Evolutionary conservation across 1,140 invertebrate genomes (phyloP).

Genomic region (Portunus trituberculatus): DNA sequence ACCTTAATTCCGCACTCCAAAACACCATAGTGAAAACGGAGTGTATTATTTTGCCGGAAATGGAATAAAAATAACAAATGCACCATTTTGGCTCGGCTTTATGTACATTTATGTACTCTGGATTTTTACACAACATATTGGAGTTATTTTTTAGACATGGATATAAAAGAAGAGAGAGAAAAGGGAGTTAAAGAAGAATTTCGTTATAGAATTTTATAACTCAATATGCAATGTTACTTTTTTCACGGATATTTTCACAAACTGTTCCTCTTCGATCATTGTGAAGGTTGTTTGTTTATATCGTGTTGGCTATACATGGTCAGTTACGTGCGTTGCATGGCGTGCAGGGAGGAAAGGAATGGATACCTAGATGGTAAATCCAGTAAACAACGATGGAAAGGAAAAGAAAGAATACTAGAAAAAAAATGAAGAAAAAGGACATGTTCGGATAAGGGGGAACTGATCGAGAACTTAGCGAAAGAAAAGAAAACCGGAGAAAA

Average conservation of each 20-base stretch:
- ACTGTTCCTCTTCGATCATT: background rate
- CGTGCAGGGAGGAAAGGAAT: background rate
- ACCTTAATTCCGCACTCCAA: background rate
- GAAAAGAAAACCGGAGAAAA: too few species aligned
- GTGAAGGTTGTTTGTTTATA: background rate
- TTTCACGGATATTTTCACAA: background rate
- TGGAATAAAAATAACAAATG: slow-evolving; percentile 15
- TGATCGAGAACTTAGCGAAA: too few species aligned
- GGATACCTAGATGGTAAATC: background rate
- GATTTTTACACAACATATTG: slow-evolving; percentile 10
- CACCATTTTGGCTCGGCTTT: background rate
- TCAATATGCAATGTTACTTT: background rate
- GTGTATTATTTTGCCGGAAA: background rate
- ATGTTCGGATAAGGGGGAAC: too few species aligned
- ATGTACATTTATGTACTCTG: background rate
- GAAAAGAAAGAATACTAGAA: background rate
- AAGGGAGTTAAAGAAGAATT: background rate
- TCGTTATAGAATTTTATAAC: background rate
- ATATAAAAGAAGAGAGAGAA: background rate
- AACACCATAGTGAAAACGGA: background rate
- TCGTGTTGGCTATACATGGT: background rate
- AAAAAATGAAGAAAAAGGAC: background rate
- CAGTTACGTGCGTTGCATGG: too few species aligned
- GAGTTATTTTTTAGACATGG: background rate
- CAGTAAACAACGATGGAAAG: background rate